These are phyloP conservation scores for Drosophila watanabei DNA, from an alignment of 1,140 invertebrate genomes.

Conservation along the genomic window DNA sequence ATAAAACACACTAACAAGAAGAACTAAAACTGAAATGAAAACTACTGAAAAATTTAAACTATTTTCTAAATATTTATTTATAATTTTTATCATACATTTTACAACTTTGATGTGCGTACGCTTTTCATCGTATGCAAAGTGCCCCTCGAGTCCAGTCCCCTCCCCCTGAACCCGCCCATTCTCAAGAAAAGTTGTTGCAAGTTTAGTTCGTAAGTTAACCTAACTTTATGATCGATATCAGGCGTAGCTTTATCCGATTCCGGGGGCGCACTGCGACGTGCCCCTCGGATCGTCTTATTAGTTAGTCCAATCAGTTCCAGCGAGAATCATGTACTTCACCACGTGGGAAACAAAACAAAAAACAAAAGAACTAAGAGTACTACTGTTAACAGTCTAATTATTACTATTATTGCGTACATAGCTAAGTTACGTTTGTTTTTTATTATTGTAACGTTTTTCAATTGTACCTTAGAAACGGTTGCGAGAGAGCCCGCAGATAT, in stretches of 20 bases:
- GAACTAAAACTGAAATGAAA: constrained; percentile 46
- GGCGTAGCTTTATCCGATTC: constrained; percentile 74
- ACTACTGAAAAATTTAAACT: constrained; percentile 57
- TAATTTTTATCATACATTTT: constrained; percentile 73
- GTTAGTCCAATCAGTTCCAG: constrained; percentile 77
- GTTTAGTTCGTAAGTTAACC: constrained; percentile 69
- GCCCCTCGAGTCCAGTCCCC: not conserved
- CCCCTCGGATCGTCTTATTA: constrained; percentile 57
- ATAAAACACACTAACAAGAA: constrained; percentile 48
- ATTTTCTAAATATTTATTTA: constrained; percentile 84
- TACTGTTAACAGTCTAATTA: constrained; percentile 68
- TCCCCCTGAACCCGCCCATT: constrained; percentile 7
- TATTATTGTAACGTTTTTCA: constrained; percentile 65
- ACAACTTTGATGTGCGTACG: constrained; percentile 63
- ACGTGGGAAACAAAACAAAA: constrained; percentile 35
- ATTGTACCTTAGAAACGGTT: constrained; percentile 68
- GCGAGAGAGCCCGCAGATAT: constrained; percentile 20
- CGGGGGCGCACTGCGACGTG: constrained; percentile 24
- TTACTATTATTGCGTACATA: constrained; percentile 50
- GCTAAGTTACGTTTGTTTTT: constrained; percentile 72
- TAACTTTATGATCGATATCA: constrained; percentile 69
- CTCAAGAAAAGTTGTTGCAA: constrained; percentile 62
- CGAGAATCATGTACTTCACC: constrained; percentile 65
- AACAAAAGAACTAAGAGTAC: constrained; percentile 28
- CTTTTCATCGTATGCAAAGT: constrained; percentile 39